Base-by-base conservation (phyloP, 1,140 invertebrate species). In the Leucophenga varia region DNA sequence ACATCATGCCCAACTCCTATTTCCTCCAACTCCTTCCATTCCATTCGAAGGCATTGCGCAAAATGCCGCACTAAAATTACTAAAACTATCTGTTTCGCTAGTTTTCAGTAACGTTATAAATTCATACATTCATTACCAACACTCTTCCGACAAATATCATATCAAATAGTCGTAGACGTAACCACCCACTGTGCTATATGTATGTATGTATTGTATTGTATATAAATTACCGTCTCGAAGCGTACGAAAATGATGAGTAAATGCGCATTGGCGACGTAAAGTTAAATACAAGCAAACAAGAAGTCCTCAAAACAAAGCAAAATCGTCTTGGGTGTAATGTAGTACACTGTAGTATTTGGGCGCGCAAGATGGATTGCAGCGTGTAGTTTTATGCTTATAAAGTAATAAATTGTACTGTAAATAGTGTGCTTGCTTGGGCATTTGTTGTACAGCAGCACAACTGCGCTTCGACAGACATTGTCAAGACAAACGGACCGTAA, bases 351-450 rank as follows among this genome's bases (percentile, higher is more conserved):
- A 6, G 6, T 34, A 6, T 34, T 34, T 34, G n/a, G 37, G 25
- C 37, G n/a, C 19, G 18, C 20, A 45, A 47, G 45, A 47, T 47
- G 45, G 28, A 40, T 39, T 47, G 31, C n/a, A 5, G 20, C 32
- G 39, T 49, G 41, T 53, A 59, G 55, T 59, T 69, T 43, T 49
- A 52, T 56, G 58, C 59, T 63, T 67, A 70, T 63, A 70, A 70
- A 70, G 65, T 70, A 70, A 70, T 70, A 70, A 70, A 70, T 70
- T 61, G 64, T 69, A 67, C 49, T 63, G 54, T 65, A 67, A 65
- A 65, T 65, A 65, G 63, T 65, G 63, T 25, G n/a, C n/a, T n/a
- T n/a, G n/a, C n/a, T n/a, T 25, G 22, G 22, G 22, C 22, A 10
- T 10, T 25, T 25, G 5, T 25, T 25, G 5, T 25, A 25, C 5